A percentile compares a stretch with the other conserved stretches of the same genome.
phyloP scores from a whole-genome alignment of 1,140 invertebrate genomes.

The Muscidifurax raptorellus region DNA sequence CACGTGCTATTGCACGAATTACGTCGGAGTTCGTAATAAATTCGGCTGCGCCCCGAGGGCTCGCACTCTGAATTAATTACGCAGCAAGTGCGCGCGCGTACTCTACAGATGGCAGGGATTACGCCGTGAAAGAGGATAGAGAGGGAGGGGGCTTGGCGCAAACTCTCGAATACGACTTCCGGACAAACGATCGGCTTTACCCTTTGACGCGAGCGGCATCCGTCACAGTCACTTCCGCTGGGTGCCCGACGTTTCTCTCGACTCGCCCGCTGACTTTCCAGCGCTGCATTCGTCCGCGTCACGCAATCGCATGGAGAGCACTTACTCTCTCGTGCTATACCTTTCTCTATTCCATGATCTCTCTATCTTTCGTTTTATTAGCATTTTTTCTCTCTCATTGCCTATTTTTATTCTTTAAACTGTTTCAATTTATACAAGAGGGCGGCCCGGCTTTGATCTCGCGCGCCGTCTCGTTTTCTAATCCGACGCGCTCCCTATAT shows the following conservation, averaged over 20 bases:
- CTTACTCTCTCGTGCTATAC: constrained; percentile 11
- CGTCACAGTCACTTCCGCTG: constrained; percentile 58
- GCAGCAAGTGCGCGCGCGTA: constrained; percentile 48
- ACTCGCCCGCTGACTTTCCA: not conserved
- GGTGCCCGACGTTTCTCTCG: constrained; percentile 21
- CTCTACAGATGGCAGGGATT: constrained; percentile 62
- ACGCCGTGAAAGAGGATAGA: constrained; percentile 59
- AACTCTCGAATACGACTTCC: constrained; percentile 62
- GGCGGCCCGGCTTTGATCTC: not conserved
- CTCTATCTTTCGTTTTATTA: not conserved
- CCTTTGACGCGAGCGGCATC: constrained; percentile 58
- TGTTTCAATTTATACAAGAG: not conserved
- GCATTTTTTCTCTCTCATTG: not conserved
- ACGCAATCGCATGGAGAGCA: constrained; percentile 37
- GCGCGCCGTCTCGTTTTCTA: not conserved
- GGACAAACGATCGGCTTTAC: constrained; percentile 66
- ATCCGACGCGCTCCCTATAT: not conserved
- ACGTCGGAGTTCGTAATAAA: constrained; percentile 61
- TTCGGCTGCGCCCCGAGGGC: constrained; percentile 56
- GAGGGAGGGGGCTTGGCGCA: constrained; percentile 49
- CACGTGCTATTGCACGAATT: constrained; percentile 57
- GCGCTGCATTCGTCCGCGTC: constrained; percentile 33
- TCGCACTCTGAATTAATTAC: constrained; percentile 65
- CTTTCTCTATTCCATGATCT: not conserved
- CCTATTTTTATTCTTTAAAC: constrained; percentile 20